A percentile compares a stretch with the other conserved stretches of the same genome.
These are phyloP conservation scores for Apodemia zela DNA, from an alignment of 2,888 invertebrate genomes.

Conservation along the genomic window DNA sequence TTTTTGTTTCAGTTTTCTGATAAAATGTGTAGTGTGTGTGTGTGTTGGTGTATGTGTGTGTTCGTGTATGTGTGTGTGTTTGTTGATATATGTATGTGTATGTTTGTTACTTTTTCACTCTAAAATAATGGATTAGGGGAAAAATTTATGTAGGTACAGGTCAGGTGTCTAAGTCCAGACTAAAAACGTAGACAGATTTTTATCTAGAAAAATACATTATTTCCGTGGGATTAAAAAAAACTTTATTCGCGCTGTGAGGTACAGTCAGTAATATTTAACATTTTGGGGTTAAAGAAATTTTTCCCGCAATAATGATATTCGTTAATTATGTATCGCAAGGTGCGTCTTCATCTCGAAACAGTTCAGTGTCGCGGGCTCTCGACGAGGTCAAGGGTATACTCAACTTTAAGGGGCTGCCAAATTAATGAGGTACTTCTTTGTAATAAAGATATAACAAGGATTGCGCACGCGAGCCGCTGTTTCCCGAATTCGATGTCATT, in stretches of 20 bases:
- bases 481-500: slow-evolving; percentile 70
- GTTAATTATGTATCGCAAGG: slow-evolving; percentile 78
- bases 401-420: slow-evolving; percentile 79
- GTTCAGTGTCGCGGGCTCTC: slow-evolving; percentile 67
- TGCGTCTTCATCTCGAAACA: slow-evolving; percentile 66
- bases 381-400: slow-evolving; percentile 77
- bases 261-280: background rate
- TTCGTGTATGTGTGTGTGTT: too few relatives aligned
- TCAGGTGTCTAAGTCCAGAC: too few relatives aligned
- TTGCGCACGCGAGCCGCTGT: slow-evolving; percentile 72
- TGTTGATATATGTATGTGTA: too few relatives aligned
- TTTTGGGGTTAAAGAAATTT: slow-evolving; percentile 44
- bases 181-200: too few relatives aligned
- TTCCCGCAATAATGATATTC: slow-evolving; percentile 71
- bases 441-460: slow-evolving; percentile 82
- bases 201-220: too few relatives aligned
- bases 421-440: slow-evolving; percentile 82
- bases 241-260: background rate
- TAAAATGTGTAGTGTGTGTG: too few relatives aligned
- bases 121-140: too few relatives aligned
- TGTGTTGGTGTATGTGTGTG: too few relatives aligned
- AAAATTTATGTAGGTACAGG: too few relatives aligned
- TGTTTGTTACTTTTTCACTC: too few relatives aligned
- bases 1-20: too few relatives aligned
- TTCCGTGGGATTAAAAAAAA: too few relatives aligned